Percentiles rank a stretch among this genome's conserved stretches.
These are phyloP conservation scores for Leptogaster cylindrica DNA, from an alignment of 2,888 invertebrate species.

Conservation along the genomic window DNA sequence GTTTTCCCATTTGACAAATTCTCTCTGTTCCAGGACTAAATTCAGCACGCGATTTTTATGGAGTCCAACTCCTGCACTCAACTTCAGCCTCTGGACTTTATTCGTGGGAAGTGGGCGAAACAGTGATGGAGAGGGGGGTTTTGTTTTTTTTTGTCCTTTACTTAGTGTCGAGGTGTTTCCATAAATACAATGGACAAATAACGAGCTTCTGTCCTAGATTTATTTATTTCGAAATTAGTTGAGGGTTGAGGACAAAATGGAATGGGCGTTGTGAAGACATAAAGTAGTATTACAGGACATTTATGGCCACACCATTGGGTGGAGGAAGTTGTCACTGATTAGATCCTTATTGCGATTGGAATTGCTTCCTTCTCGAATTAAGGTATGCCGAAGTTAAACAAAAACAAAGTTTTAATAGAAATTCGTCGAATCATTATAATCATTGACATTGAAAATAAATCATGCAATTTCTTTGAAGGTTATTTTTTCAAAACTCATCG, in stretches of 20 bases:
- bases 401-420: too few relatives aligned
- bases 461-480: too few relatives aligned
- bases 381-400: too few relatives aligned
- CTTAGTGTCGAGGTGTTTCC: slow-evolving; percentile 55
- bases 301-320: slow-evolving; percentile 48
- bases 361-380: too few relatives aligned
- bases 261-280: slow-evolving; percentile 50
- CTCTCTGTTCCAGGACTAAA: slow-evolving; percentile 35
- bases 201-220: slow-evolving; percentile 47
- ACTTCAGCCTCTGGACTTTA: slow-evolving; percentile 10
- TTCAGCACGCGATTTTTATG: slow-evolving; percentile 51
- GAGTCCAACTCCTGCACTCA: neutral
- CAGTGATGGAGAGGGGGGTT: neutral
- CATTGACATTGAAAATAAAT: too few relatives aligned
- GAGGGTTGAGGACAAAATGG: slow-evolving; percentile 44
- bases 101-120: slow-evolving; percentile 12
- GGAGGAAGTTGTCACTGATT: neutral
- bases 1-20: slow-evolving; percentile 53
- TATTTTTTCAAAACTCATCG: neutral
- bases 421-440: too few relatives aligned
- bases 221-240: slow-evolving; percentile 42
- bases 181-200: slow-evolving; percentile 52
- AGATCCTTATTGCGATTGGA: too few relatives aligned
- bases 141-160: slow-evolving; percentile 18
- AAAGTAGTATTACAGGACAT: slow-evolving; percentile 54